Evolutionary conservation across 2,797 vertebrate species (phyloP).

Genomic region (Melanotaenia boesemani): DNA sequence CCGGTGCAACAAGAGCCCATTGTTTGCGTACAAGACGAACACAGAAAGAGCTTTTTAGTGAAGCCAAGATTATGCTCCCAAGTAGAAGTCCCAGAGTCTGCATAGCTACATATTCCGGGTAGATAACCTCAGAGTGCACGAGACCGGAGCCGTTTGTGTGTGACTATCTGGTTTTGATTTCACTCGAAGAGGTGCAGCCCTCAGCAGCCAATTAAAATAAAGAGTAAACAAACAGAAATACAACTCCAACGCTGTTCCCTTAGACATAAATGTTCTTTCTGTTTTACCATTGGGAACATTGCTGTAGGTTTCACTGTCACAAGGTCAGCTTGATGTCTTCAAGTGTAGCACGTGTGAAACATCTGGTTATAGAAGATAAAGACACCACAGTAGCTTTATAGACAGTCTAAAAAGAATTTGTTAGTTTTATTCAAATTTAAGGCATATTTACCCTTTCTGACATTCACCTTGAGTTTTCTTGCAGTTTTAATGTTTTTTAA

Average conservation of each 20-base stretch:
- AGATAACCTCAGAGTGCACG: constrained; percentile 45
- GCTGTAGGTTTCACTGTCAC: too few relatives aligned
- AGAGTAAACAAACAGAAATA: neutral
- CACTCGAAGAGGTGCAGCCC: neutral
- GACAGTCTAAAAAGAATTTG: too few relatives aligned
- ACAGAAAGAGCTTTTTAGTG: constrained; percentile 51
- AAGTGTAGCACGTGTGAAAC: too few relatives aligned
- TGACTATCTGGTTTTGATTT: neutral
- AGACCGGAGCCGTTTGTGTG: neutral
- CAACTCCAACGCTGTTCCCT: neutral
- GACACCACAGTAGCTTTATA: too few relatives aligned
- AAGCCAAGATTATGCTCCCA: constrained; percentile 41
- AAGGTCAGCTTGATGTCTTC: too few relatives aligned
- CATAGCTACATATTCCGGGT: neutral
- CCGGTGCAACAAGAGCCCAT: constrained; percentile 73
- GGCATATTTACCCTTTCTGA: too few relatives aligned
- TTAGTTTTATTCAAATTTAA: too few relatives aligned
- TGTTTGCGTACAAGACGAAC: constrained; percentile 69
- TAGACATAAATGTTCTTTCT: too few relatives aligned
- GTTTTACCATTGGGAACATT: too few relatives aligned
- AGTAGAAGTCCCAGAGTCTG: constrained; percentile 2
- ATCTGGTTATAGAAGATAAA: too few relatives aligned
- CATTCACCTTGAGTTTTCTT: too few relatives aligned
- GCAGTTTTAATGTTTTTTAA: too few relatives aligned
- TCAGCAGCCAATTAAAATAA: neutral